phyloP scores from a whole-genome alignment of 2,888 invertebrate genomes.

The Lacanobia oleracea region DNA sequence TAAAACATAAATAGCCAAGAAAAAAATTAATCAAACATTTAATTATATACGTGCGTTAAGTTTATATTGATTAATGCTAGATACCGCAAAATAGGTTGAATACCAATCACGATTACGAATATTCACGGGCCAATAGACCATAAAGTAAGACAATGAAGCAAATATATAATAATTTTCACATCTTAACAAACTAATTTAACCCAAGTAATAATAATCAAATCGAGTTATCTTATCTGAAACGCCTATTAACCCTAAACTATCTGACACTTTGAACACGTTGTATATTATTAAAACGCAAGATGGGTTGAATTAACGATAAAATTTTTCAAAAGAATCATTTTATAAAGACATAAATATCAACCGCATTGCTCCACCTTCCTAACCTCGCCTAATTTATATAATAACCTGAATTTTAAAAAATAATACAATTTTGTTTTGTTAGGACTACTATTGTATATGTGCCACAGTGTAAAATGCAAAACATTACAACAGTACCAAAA shows the following conservation, averaged over 20 bases:
- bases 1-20: neutral
- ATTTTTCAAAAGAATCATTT: slow-evolving; percentile 1
- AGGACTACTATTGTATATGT: too few relatives aligned
- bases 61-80: neutral
- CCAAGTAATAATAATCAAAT: slow-evolving; percentile 12
- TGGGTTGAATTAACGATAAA: neutral
- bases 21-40: neutral
- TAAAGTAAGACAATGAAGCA: slow-evolving; percentile 21
- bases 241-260: slow-evolving; percentile 21
- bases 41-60: neutral
- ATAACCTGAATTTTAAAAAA: too few relatives aligned
- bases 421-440: too few relatives aligned
- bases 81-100: neutral
- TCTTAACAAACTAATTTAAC: slow-evolving; percentile 26
- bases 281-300: neutral
- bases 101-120: slow-evolving; percentile 19
- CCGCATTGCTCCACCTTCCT: too few relatives aligned
- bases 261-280: slow-evolving; percentile 22
- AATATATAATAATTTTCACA: slow-evolving; percentile 14
- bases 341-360: neutral
- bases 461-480: too few relatives aligned
- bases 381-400: too few relatives aligned
- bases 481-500: too few relatives aligned
- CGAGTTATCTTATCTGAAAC: slow-evolving; percentile 31
- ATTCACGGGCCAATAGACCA: slow-evolving; percentile 11